Evolutionary conservation across 2,888 invertebrate genomes (phyloP).

Genomic region (Drosophila atripex): DNA sequence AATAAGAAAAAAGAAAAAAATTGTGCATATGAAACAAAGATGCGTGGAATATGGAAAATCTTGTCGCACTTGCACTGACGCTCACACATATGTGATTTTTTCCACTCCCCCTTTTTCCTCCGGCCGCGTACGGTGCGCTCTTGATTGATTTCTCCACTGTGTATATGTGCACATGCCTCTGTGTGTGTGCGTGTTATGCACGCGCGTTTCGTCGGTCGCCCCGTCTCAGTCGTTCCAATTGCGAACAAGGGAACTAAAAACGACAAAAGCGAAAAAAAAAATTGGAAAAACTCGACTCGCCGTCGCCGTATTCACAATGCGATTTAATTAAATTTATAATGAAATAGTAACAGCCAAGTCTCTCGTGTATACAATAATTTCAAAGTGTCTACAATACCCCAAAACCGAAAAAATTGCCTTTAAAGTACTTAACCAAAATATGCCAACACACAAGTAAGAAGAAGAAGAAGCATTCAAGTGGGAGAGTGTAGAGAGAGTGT

Average conservation of each 20-base stretch:
- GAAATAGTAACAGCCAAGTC: slow-evolving; percentile 36
- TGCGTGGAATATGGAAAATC: slow-evolving; percentile 61
- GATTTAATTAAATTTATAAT: slow-evolving; percentile 68
- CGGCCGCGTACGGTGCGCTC: slow-evolving; percentile 42
- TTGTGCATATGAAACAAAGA: slow-evolving; percentile 42
- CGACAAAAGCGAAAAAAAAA: slow-evolving; percentile 37
- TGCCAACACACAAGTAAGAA: slow-evolving; percentile 50
- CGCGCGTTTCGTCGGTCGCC: slow-evolving; percentile 63
- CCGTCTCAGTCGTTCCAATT: slow-evolving; percentile 58
- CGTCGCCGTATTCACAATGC: slow-evolving; percentile 54
- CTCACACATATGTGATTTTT: slow-evolving; percentile 50
- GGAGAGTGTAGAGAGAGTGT: slow-evolving; percentile 22
- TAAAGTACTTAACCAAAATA: slow-evolving; percentile 43
- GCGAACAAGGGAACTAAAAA: slow-evolving; percentile 48
- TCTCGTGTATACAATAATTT: slow-evolving; percentile 39
- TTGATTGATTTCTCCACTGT: slow-evolving; percentile 77
- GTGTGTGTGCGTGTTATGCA: slow-evolving; percentile 65
- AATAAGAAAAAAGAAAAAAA: slow-evolving; percentile 38
- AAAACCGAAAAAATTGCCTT: slow-evolving; percentile 19
- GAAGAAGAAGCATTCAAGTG: slow-evolving; percentile 30
- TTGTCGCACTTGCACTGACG: slow-evolving; percentile 50
- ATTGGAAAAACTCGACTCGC: slow-evolving; percentile 39
- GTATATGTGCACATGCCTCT: slow-evolving; percentile 45
- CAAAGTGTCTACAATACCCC: slow-evolving; percentile 42
- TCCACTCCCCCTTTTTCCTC: slow-evolving; percentile 50